phyloP scores from a whole-genome alignment of 1,140 invertebrate species.

The Drosophila repleta region DNA sequence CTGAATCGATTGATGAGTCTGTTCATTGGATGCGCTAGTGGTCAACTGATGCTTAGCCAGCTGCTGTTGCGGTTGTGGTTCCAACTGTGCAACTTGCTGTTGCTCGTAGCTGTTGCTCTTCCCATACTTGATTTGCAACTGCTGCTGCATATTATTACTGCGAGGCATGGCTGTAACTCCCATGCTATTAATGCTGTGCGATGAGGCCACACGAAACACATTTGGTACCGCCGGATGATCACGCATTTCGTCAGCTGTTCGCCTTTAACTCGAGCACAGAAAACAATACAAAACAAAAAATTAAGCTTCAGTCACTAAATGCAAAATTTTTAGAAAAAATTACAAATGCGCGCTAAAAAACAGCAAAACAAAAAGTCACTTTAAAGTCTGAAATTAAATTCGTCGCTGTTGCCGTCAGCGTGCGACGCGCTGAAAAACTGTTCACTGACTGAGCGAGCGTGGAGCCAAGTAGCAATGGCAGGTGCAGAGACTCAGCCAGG shows the following conservation, averaged over 20 bases:
- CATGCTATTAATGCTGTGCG: constrained; percentile 73
- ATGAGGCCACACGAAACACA: constrained; percentile 80
- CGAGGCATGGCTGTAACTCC: constrained; percentile 22
- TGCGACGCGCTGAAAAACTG: constrained; percentile 53
- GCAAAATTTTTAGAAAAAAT: background rate
- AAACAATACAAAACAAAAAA: constrained; percentile 3
- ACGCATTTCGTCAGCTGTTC: constrained; percentile 51
- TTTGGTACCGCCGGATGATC: constrained; percentile 78
- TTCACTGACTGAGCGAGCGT: constrained; percentile 48
- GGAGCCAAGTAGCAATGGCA: constrained; percentile 31
- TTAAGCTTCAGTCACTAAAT: background rate
- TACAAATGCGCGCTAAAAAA: constrained; percentile 6
- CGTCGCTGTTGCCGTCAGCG: constrained; percentile 27
- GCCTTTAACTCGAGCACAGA: background rate
- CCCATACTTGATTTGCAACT: constrained; percentile 33
- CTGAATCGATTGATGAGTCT: constrained; percentile 39
- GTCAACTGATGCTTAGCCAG: constrained; percentile 63
- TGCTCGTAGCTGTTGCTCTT: constrained; percentile 45
- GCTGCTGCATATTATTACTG: constrained; percentile 30
- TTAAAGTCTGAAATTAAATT: background rate
- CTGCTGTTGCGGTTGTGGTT: constrained; percentile 31
- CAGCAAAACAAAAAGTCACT: background rate
- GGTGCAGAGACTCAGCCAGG: constrained; percentile 7
- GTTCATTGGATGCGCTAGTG: constrained; percentile 72
- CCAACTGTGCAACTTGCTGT: constrained; percentile 18